These are phyloP conservation scores for Temnothorax unifasciatus DNA, from an alignment of 2,888 invertebrate genomes.

Conservation along the genomic window DNA sequence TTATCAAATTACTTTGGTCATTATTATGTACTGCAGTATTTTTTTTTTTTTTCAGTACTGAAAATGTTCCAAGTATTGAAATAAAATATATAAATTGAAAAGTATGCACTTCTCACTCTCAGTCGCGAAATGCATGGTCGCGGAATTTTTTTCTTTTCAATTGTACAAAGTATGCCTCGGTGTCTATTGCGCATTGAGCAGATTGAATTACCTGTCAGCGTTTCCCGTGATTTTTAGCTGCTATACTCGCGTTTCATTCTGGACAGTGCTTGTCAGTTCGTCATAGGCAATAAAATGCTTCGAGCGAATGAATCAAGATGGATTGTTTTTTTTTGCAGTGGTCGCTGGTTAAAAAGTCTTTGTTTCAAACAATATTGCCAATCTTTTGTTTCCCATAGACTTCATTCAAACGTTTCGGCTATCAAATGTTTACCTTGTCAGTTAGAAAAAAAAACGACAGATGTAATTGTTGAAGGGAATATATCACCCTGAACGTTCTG, in stretches of 20 bases:
- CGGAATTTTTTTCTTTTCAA: background rate
- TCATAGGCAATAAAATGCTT: slow-evolving; percentile 60
- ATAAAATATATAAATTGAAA: background rate
- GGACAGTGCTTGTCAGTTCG: slow-evolving; percentile 9
- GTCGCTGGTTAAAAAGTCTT: slow-evolving; percentile 22
- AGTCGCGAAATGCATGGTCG: background rate
- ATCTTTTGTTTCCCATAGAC: slow-evolving; percentile 15
- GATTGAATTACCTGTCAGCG: slow-evolving; percentile 69
- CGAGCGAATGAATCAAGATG: slow-evolving; percentile 15
- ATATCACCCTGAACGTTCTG: background rate
- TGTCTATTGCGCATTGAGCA: slow-evolving; percentile 45
- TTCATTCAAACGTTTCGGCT: background rate
- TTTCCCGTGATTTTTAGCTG: slow-evolving; percentile 59
- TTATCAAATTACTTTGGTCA: background rate
- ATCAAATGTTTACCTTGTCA: background rate
- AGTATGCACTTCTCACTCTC: background rate
- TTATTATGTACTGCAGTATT: background rate
- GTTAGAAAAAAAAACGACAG: background rate
- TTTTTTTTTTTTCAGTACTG: background rate
- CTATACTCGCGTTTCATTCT: slow-evolving; percentile 47
- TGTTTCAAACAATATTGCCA: background rate
- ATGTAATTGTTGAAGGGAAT: background rate
- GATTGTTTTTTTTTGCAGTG: slow-evolving; percentile 6
- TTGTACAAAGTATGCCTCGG: slow-evolving; percentile 23
- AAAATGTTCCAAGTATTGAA: background rate